A percentile compares a stretch with the other conserved stretches of the same genome.
These are phyloP conservation scores for Phyllostomus hastatus DNA, from an alignment of 2,113 vertebrate genomes.

Conservation along the genomic window DNA sequence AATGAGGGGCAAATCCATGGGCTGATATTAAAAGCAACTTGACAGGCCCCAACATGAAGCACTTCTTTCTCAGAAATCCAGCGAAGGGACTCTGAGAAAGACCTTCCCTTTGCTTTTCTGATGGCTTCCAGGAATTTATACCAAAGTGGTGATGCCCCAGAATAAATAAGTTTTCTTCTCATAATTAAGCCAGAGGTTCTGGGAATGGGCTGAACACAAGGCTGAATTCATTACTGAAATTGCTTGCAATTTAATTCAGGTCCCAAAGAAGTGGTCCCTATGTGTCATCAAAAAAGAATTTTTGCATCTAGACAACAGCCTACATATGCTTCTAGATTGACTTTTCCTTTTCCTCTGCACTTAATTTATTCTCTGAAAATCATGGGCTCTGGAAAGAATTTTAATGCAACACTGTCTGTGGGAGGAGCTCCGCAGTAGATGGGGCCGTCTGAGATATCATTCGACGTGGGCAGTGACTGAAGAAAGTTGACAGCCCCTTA, in stretches of 20 bases:
- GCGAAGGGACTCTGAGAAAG: conserved; percentile 59
- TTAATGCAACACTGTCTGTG: background rate
- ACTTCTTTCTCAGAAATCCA: conserved; percentile 73
- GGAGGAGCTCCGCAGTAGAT: background rate
- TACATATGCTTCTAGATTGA: conserved; percentile 28
- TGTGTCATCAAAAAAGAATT: conserved; percentile 43
- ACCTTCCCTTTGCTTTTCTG: conserved; percentile 59
- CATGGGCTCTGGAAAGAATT: background rate
- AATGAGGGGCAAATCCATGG: background rate
- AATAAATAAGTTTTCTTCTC: conserved; percentile 73
- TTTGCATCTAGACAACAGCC: conserved; percentile 54
- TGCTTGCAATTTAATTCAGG: conserved; percentile 59
- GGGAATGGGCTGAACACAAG: conserved; percentile 63
- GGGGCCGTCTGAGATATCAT: background rate
- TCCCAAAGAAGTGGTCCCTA: conserved; percentile 51
- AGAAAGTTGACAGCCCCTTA: background rate
- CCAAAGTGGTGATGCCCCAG: conserved; percentile 66
- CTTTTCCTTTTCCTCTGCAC: background rate
- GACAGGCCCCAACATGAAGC: conserved; percentile 33
- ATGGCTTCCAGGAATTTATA: conserved; percentile 74
- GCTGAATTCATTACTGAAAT: conserved; percentile 70
- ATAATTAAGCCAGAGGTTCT: conserved; percentile 71
- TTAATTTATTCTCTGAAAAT: conserved; percentile 58
- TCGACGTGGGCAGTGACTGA: background rate
- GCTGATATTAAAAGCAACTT: conserved; percentile 52